Percentiles rank a stretch among this genome's conserved stretches.
phyloP scores from a whole-genome alignment of 2,888 invertebrate species.

The Drosophila bunnanda region DNA sequence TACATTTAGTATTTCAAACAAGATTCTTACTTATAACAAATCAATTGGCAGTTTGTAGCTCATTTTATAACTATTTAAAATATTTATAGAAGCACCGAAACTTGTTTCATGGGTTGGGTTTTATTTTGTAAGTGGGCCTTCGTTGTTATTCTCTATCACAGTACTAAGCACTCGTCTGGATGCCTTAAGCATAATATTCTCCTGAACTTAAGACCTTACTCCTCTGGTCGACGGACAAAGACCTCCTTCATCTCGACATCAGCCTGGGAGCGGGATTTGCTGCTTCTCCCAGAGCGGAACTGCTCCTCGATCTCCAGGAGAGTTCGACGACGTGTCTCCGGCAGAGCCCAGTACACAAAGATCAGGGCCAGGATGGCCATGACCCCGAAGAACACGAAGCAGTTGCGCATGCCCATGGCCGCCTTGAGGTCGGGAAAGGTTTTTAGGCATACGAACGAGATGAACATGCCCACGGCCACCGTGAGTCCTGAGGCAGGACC shows the following conservation, averaged over 20 bases:
- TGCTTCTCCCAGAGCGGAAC: slow-evolving; percentile 63
- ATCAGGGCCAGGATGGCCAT: slow-evolving; percentile 87
- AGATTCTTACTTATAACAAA: slow-evolving; percentile 3
- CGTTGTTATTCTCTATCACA: slow-evolving; percentile 58
- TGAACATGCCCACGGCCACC: slow-evolving; percentile 87
- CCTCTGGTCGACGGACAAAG: slow-evolving; percentile 28
- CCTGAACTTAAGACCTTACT: not conserved
- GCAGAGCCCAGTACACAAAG: slow-evolving; percentile 87
- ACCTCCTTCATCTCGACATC: slow-evolving; percentile 76
- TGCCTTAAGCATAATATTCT: slow-evolving; percentile 1
- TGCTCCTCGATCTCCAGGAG: slow-evolving; percentile 88
- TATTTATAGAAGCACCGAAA: not conserved
- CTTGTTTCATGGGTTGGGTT: not conserved
- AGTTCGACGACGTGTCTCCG: slow-evolving; percentile 89
- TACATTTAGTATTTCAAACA: not conserved
- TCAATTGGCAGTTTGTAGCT: not conserved
- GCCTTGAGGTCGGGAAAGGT: slow-evolving; percentile 87
- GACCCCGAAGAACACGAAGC: slow-evolving; percentile 88
- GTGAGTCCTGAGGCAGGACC: slow-evolving; percentile 89
- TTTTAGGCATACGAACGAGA: slow-evolving; percentile 89
- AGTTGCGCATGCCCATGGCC: slow-evolving; percentile 86
- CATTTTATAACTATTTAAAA: not conserved
- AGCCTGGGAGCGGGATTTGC: slow-evolving; percentile 9
- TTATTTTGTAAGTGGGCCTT: slow-evolving; percentile 3
- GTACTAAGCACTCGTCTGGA: slow-evolving; percentile 37